Base-by-base conservation (phyloP, 2,113 vertebrate species). In the Glaucidium brasilianum region DNA sequence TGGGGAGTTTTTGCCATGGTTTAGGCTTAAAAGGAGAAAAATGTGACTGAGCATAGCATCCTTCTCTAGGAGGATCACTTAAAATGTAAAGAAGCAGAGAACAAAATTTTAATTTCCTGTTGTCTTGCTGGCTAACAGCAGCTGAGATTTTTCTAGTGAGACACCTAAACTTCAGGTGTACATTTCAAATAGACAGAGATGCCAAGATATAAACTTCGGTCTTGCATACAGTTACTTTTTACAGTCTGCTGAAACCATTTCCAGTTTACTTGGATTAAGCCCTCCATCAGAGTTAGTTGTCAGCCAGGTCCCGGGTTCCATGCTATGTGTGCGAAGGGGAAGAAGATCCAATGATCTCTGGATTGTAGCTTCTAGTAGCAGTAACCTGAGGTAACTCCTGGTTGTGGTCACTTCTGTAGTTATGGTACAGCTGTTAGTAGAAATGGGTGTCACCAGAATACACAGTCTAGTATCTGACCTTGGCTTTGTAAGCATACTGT, bases 1-100 rank as follows among this genome's bases (percentile, higher is more conserved):
- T 34, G 13, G n/a, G 17, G 1, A 0, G 1, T 14, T 58, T 67
- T 88, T 79, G 56, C 29, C 8, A 4, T 74, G 26, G 32, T 59
- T 93, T 30, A 37, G 15, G 15, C 69, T 67, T 91, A 35, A 86
- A 91, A 79, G n/a, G 35, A 87, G 41, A 32, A 89, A 74, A 92
- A 32, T 3, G 3, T 55, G 37, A 41, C 50, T 63, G 52, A 93
- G 29, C 53, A 39, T 41, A 75, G 27, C 55, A 69, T 90, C 41
- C 19, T 82, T 76, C 58, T 79, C 19, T 6, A 27, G 47, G 43
- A 45, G 10, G 72, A 20, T 34, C 0, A 0, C n/a, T 63, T 71
- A 20, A 62, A 71, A 50, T 2, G 0, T 1, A 13, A 27, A 69
- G 55, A 81, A 67, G 25, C 15, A 77, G 56, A 74, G 21, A n/a